Evolutionary conservation across 2,797 vertebrate genomes (phyloP), one percentile per base, ranked within the genome.

Genomic region (Leuciscus waleckii): DNA sequence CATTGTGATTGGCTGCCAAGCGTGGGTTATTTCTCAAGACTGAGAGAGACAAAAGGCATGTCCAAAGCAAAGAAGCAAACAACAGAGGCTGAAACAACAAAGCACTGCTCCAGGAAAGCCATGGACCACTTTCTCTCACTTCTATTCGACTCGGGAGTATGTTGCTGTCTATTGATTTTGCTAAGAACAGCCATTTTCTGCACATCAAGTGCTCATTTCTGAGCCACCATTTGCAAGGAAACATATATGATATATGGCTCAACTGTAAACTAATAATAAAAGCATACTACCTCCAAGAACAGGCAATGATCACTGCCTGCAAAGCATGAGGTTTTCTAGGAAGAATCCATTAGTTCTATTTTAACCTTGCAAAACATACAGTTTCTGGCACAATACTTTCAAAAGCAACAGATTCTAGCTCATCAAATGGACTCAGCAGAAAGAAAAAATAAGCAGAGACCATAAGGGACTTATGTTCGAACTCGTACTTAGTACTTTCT

Each of bases 11-110:
- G 91, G 90, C 88, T 90, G 90, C 77, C 85, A 85, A 74, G 85
- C 85, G 17, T 82, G 87, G 43, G 86, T 81, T 84, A 89, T 86
- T 91, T 90, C 88, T 90, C 89, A 80, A 65, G 86, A 87, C 77
- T 79, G 46, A 89, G 85, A 88, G 51, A 91, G 89, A 92, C 90
- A 91, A 92, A 91, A 92, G 86, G 92, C 89, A 91, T 87, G 90
- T 91, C 81, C 90, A 89, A 90, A 86, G 90, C 83, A 85, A 39
- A 86, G 88, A 86, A 56, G 69, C 73, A 73, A 83, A 86, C 84
- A 79, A 86, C 84, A 74, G 81, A 78, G 81, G 41, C 78, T 89
- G 81, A 41, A 63, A 85, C 87, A 89, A 90, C 88, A 90, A 89
- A 89, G 89, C 79, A 58, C 26, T 41, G 87, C 87, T 88, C 49